Evolutionary conservation across 1,140 invertebrate species (phyloP), one percentile per base, ranked within the genome.

Genomic region (Bombus fervidus): DNA sequence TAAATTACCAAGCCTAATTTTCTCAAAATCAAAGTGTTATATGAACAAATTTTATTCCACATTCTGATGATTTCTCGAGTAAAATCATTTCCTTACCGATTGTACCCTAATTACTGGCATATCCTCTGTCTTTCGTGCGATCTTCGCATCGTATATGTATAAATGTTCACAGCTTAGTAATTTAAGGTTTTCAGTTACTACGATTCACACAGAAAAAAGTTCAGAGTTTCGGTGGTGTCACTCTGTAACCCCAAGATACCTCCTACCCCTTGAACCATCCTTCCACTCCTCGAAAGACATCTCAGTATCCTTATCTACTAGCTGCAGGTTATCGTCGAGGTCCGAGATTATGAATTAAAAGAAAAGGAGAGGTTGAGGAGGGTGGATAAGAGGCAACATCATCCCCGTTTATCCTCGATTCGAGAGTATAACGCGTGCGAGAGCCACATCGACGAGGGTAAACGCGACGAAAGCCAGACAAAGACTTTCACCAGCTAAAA

Each of bases 301-400:
- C 34, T 71, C 83, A 31, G 66, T 64, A 39, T 31, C 41, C 87
- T 89, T 89, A 89, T 89, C 88, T 75, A 39, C 84, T 28, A 68
- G 69, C 73, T 69, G 81, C 87, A 90, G 87, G 89, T 90, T 90
- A 90, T 90, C 89, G 74, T 47, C 39, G 85, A 62, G 81, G 81
- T 68, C 78, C 77, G 77, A 89, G 68, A 89, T 90, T 90, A 89
- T 86, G 89, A 89, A 89, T 90, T 90, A 89, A 90, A 89, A 89
- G 72, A 83, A 86, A 81, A 87, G 73, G 41, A 80, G 73, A 53
- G 80, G 62, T 12, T 18, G 6, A 62, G 18, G 57, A 64, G 73
- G 43, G 76, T 69, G 82, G 88, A 85, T 82, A 90, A 85, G 81
- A 75, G 87, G 78, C 74, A 39, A 53, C 86, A 64, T 82, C 78